Evolutionary conservation across 2,888 invertebrate species (phyloP).

Genomic region (Microplitis deprimator): DNA sequence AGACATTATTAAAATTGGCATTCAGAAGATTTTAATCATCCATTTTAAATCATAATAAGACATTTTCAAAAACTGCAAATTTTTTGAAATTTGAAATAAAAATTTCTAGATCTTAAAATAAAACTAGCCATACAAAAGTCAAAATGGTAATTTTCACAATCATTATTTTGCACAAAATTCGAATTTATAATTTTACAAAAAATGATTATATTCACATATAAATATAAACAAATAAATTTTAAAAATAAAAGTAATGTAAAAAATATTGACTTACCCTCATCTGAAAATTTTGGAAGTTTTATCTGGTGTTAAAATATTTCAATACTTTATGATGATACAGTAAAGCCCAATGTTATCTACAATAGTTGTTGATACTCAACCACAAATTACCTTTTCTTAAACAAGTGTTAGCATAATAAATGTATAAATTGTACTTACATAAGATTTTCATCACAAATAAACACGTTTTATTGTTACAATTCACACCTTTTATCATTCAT

Average conservation of each 20-base stretch:
- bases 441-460: constrained; percentile 55
- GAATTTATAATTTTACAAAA: no score
- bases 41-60: no score
- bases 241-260: not conserved
- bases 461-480: constrained; percentile 62
- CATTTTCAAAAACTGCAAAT: no score
- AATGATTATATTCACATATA: not conserved
- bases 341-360: constrained; percentile 34
- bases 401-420: constrained; percentile 51
- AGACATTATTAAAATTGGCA: not conserved
- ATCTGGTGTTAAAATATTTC: not conserved
- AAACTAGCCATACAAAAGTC: no score
- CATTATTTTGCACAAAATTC: no score
- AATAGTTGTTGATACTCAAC: constrained; percentile 4
- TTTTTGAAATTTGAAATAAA: no score
- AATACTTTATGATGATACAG: constrained; percentile 18
- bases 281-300: not conserved
- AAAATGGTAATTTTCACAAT: no score
- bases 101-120: no score
- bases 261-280: not conserved
- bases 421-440: constrained; percentile 54
- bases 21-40: no score
- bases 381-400: constrained; percentile 21
- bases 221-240: not conserved
- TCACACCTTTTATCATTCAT: constrained; percentile 65